Conservation (phyloP, 2,888 invertebrate genomes). For the Cosmorhoe ocellata region DNA sequence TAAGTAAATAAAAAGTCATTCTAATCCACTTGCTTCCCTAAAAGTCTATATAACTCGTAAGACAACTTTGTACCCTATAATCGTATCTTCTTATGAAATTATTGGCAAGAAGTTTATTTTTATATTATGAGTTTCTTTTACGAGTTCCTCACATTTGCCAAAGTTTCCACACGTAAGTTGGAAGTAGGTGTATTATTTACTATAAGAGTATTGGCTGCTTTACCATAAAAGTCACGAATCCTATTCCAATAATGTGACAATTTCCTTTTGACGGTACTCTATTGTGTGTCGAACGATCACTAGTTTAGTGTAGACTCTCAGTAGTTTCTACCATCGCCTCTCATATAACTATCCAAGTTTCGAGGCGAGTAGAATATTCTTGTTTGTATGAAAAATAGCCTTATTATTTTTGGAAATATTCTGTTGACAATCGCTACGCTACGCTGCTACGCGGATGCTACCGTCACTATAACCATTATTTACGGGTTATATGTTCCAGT, state of each 20-base stretch:
- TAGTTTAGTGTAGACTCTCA: constrained; percentile 6
- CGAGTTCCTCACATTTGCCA: constrained; percentile 17
- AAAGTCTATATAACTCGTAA: constrained; percentile 23
- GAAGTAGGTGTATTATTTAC: constrained; percentile 31
- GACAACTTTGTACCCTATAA: constrained; percentile 24
- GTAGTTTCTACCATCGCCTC: not conserved
- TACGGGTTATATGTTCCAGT: too few species aligned
- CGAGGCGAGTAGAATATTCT: not conserved
- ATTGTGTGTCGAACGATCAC: constrained; percentile 23
- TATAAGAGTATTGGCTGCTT: constrained; percentile 20
- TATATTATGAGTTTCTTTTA: constrained; percentile 30
- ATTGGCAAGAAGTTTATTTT: constrained; percentile 34
- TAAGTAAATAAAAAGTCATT: too few species aligned
- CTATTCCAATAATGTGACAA: constrained; percentile 27
- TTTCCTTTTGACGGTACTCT: constrained; percentile 25
- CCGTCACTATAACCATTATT: too few species aligned
- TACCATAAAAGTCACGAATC: constrained; percentile 27
- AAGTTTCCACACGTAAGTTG: constrained; percentile 21
- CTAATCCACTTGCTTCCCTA: constrained; percentile 26
- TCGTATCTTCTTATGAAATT: constrained; percentile 31
- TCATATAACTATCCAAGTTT: constrained; percentile 1
- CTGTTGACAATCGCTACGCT: not conserved
- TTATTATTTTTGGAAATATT: not conserved
- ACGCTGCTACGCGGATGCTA: too few species aligned
- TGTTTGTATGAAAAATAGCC: not conserved